Base-by-base conservation (phyloP, 2,797 vertebrate genomes). In the Chlorospingus semifuscus region DNA sequence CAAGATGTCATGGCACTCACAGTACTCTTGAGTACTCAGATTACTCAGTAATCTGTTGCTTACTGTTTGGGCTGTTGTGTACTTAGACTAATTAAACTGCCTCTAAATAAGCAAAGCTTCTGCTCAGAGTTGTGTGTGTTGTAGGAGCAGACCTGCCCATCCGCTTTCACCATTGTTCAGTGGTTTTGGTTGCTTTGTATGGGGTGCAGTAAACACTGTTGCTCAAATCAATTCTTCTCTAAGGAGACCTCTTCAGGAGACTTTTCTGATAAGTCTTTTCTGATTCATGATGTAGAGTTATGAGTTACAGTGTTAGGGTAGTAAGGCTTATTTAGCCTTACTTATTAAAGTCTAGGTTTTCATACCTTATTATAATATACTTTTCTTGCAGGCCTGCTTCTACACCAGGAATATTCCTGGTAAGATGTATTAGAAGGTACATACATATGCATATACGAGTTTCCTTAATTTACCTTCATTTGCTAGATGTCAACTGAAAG, bases 111-210 rank as follows among this genome's bases (percentile, higher is more conserved):
- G 14, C 15, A 69, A 69, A 72, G 7, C 16, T 66, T 41, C 20
- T 61, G 21, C 42, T 69, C 44, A 20, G 57, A 27, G 32, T 11
- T 69, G 16, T 13, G 12, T 46, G 23, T 46, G 21, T 46, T 71
- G 2, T 1, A 41, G 46, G 22, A 87, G 18, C 0, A 0, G 12
- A 12, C 34, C 56, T 66, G 19, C 12, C 39, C 4, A 0, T 39
- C 57, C 46, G 13, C 53, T 64, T 8, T 36, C 68, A 20, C 20
- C 9, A 7, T 32, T 37, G 8, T 39, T 82, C 24, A 29, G 19
- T 36, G 41, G 0, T 24, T 63, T 61, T 65, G 60, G 60, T 52
- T 56, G 3, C 26, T 87, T 47, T 49, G 11, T 36, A 26, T 20
- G 32, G 32, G 26, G 9, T 49, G 26, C 50, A 29, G 29, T 34